Conservation (phyloP, 2,888 invertebrate species). For the Prosopocoilus inquinatus region DNA sequence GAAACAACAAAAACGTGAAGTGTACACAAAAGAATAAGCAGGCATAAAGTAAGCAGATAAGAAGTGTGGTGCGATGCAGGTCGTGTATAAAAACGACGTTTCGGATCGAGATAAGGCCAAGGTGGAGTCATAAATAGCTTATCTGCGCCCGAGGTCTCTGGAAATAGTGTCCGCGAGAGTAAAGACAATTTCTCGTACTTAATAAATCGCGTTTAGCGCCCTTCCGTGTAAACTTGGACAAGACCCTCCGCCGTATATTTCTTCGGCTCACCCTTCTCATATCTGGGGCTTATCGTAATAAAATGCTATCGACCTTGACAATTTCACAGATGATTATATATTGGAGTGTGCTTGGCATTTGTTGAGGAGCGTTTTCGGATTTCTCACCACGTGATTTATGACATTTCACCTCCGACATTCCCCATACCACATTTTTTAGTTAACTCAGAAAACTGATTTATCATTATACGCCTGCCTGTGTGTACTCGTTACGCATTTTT, state of each 20-base stretch:
- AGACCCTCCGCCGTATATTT: conserved; percentile 33
- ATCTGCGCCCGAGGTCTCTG: conserved; percentile 17
- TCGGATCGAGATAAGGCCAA: neutral
- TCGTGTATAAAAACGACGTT: neutral
- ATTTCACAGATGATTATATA: conserved; percentile 24
- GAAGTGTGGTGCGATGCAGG: neutral
- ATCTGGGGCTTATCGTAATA: conserved; percentile 32
- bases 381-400: conserved; percentile 1
- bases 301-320: conserved; percentile 32
- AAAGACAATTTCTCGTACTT: conserved; percentile 36
- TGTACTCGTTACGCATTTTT: neutral
- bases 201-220: conserved; percentile 41
- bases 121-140: conserved; percentile 7
- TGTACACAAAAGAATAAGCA: no score
- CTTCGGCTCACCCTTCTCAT: conserved; percentile 29
- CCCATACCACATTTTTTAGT: no score
- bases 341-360: conserved; percentile 14
- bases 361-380: conserved; percentile 14
- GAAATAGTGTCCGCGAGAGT: conserved; percentile 24
- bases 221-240: conserved; percentile 35
- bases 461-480: no score
- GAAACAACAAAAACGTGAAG: no score
- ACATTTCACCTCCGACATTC: neutral
- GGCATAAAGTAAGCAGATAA: neutral
- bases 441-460: no score